Conservation (phyloP, 1,140 invertebrate genomes). For the Harpegnathos saltator region DNA sequence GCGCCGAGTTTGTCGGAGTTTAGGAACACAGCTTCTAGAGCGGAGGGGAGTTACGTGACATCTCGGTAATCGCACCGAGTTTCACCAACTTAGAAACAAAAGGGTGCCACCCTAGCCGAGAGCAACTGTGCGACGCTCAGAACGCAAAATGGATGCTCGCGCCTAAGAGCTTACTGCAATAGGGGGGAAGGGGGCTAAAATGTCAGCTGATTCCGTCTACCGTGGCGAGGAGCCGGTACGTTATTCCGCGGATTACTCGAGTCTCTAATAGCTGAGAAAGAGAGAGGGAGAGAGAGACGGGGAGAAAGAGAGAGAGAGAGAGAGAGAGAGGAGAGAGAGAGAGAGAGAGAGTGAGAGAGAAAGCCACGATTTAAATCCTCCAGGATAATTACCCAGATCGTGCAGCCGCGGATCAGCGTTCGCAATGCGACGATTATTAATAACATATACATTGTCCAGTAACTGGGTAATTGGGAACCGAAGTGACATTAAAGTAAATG, state of each 20-base stretch:
- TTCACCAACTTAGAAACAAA: conserved; percentile 78
- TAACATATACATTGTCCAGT: not conserved
- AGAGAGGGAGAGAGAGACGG: no score
- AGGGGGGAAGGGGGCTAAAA: conserved; percentile 21
- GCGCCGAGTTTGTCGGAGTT: conserved; percentile 74
- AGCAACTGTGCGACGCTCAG: conserved; percentile 36
- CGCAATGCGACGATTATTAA: not conserved
- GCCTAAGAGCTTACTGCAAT: conserved; percentile 49
- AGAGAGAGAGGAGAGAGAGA: no score
- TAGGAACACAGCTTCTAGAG: conserved; percentile 70
- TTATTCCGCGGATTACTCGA: conserved; percentile 4
- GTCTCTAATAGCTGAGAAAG: conserved; percentile 12
- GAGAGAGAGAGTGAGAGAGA: no score
- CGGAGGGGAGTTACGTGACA: conserved; percentile 79
- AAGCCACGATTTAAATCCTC: not conserved
- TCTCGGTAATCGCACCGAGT: conserved; percentile 79
- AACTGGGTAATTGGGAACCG: no score
- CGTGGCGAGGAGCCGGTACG: conserved; percentile 8
- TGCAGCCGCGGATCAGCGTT: no score
- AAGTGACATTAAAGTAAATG: not conserved
- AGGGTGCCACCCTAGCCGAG: conserved; percentile 60
- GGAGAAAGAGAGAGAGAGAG: no score
- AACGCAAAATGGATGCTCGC: conserved; percentile 54
- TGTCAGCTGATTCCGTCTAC: conserved; percentile 54
- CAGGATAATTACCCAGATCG: not conserved